Evolutionary conservation across 1,140 invertebrate genomes (phyloP).

Genomic region (Eubasilissa regina): DNA sequence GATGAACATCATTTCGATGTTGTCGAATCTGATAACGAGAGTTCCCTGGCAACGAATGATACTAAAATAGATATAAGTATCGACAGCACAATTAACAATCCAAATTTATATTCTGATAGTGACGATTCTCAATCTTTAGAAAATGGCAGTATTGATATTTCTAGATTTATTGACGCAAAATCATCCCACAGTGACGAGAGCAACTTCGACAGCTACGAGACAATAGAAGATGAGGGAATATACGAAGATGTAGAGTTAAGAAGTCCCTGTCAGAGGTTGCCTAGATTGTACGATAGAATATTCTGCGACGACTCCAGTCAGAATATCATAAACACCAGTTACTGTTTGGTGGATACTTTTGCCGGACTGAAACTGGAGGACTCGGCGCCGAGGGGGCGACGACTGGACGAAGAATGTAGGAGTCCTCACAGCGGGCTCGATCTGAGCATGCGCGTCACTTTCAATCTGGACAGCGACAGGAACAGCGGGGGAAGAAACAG

Average conservation of each 20-base stretch:
- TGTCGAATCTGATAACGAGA: neutral
- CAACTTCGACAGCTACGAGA: conserved; percentile 32
- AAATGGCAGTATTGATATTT: neutral
- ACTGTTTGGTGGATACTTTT: conserved; percentile 34
- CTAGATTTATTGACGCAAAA: neutral
- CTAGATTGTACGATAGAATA: conserved; percentile 52
- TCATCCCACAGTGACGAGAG: neutral
- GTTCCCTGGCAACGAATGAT: neutral
- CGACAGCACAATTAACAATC: too few species aligned
- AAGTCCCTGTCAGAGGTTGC: conserved; percentile 11
- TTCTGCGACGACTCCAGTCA: conserved; percentile 49
- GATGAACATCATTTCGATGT: neutral
- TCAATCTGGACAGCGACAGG: conserved; percentile 51
- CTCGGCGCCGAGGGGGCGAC: neutral
- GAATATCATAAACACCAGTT: conserved; percentile 42
- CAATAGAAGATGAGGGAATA: conserved; percentile 32
- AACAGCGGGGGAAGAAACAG: conserved; percentile 13
- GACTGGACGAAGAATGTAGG: neutral
- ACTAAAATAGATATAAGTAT: too few species aligned
- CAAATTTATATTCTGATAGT: neutral
- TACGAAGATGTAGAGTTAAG: conserved; percentile 53
- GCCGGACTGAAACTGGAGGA: conserved; percentile 46
- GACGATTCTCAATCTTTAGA: conserved; percentile 29
- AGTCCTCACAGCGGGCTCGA: conserved; percentile 20
- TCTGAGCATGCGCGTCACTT: conserved; percentile 58